Evolutionary conservation across 1,140 invertebrate species (phyloP), one percentile per base, ranked within the genome.

Genomic region (Ephestia elutella): DNA sequence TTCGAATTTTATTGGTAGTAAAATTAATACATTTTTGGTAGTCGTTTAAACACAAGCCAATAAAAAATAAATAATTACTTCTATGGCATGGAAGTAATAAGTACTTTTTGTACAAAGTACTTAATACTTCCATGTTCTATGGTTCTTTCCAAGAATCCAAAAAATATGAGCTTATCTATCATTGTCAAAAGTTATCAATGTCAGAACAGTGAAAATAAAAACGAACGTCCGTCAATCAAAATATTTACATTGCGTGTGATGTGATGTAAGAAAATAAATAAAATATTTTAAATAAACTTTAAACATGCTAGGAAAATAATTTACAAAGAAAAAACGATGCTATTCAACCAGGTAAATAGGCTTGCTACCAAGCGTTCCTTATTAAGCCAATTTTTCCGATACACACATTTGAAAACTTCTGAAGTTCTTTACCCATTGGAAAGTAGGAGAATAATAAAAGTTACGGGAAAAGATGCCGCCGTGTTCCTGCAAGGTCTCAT

Each of bases 401-500:
- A 67, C 60, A 56, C 69, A 5, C 75, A 77, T 30, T 66, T 54
- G 50, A 63, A 70, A 21, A 11, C 62, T 20, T 18, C 60, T 51
- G 5, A 73, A 62, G 51, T 59, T n/a, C 63, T 86, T 58, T 80
- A 80, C 62, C 81, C 80, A 9, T 63, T 86, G 59, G 58, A 74
- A 65, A 80, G 59, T 65, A 72, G 71, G 65, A 74, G 64, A 55
- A 61, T 87, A 55, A 56, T 87, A 19, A 80, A 76, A 67, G 55
- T 87, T 28, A 65, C 65, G 25, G 85, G 96, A 0, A 59, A 87
- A 9, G 95, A 96, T 68, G 89, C 91, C 9, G 82, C 90, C 8
- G 76, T 88, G 11, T 96, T 95, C 74, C 83, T 97, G 5, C 96
- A 97, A 89, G 96, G 96, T 10, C 89, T 98, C 4, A 93, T 97